These are phyloP conservation scores for Lottia scabra DNA, from an alignment of 2,888 invertebrate species.

Conservation along the genomic window DNA sequence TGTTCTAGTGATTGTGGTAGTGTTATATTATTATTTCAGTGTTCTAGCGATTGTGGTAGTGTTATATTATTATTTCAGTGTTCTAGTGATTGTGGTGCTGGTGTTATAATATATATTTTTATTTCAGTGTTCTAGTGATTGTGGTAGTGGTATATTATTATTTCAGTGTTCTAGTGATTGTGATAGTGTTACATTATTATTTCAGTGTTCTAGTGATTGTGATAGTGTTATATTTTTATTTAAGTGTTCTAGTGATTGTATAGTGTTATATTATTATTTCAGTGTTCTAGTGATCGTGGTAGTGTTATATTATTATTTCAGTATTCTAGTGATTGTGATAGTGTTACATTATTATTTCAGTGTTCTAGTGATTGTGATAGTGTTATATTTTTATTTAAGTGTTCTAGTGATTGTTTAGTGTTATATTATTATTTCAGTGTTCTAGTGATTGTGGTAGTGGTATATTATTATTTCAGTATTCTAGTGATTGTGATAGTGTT, in stretches of 20 bases:
- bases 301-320: too few relatives aligned
- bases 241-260: conserved; percentile 29
- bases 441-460: conserved; percentile 60
- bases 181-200: conserved; percentile 11
- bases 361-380: too few relatives aligned
- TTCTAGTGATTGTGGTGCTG: not conserved
- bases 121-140: not conserved
- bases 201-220: conserved; percentile 55
- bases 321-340: too few relatives aligned
- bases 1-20: conserved; percentile 61
- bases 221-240: conserved; percentile 47
- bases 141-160: not conserved
- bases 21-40: conserved; percentile 44
- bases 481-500: conserved; percentile 49
- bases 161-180: conserved; percentile 8
- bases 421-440: conserved; percentile 46
- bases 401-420: conserved; percentile 58
- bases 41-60: conserved; percentile 51
- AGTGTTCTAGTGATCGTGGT: too few relatives aligned
- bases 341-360: too few relatives aligned
- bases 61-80: conserved; percentile 49
- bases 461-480: conserved; percentile 41
- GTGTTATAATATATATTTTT: not conserved
- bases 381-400: conserved; percentile 42
- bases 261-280: too few relatives aligned